Evolutionary conservation across 2,113 vertebrate species (phyloP).

Genomic region (Panthera tigris): DNA sequence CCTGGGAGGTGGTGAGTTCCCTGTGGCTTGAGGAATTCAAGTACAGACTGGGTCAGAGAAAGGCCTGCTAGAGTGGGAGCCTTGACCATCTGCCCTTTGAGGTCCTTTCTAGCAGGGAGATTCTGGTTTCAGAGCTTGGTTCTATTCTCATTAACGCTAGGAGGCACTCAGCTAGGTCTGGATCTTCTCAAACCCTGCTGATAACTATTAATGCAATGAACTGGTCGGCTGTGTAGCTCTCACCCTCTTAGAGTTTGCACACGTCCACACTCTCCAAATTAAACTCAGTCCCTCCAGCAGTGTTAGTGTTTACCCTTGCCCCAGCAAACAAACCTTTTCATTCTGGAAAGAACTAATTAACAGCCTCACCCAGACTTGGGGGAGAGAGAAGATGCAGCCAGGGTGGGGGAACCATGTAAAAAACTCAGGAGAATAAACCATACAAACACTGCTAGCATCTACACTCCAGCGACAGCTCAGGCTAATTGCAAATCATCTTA

Average conservation of each 20-base stretch:
- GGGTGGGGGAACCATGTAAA: not conserved
- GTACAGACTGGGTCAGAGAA: not conserved
- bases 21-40: not conserved
- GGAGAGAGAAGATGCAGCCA: not conserved
- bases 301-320: not conserved
- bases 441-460: not conserved
- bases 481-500: not conserved
- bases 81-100: not conserved
- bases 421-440: not conserved
- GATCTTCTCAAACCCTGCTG: not conserved
- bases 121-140: not conserved
- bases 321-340: not conserved
- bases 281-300: not conserved
- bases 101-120: not conserved
- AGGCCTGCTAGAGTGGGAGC: not conserved
- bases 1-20: not conserved
- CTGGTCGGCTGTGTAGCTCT: not conserved
- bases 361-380: not conserved
- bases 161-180: not conserved
- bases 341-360: not conserved
- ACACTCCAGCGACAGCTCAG: not conserved
- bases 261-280: not conserved
- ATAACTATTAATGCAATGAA: not conserved
- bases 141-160: not conserved
- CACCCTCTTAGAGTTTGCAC: fast-evolving